Evolutionary conservation across 2,113 vertebrate species (phyloP).

Genomic region (Hepsetus odoe): DNA sequence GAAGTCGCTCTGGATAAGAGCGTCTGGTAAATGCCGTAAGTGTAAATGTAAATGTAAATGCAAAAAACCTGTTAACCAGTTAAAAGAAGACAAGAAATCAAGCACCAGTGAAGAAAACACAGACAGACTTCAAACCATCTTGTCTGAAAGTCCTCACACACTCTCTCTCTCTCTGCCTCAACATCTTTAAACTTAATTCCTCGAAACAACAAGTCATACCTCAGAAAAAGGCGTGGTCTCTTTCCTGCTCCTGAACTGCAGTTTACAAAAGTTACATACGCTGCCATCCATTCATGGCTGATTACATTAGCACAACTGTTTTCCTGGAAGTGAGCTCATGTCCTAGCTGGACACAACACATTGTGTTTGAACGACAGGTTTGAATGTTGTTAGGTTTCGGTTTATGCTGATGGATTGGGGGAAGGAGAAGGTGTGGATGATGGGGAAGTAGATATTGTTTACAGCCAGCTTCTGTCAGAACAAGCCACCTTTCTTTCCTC

Average conservation of each 20-base stretch:
- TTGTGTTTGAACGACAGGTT: constrained; percentile 1
- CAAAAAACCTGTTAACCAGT: no score
- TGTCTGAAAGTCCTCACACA: neutral
- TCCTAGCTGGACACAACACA: neutral
- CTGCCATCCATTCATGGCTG: neutral
- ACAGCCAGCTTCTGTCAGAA: constrained; percentile 34
- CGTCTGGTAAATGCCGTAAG: no score
- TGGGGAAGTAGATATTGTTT: constrained; percentile 30
- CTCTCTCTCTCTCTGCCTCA: neutral
- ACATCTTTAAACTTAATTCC: neutral
- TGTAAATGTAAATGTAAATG: no score
- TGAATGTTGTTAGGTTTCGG: neutral
- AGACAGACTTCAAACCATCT: neutral
- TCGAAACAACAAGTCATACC: neutral
- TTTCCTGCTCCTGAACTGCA: neutral
- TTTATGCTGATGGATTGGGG: neutral
- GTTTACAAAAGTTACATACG: neutral
- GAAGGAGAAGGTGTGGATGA: constrained; percentile 26
- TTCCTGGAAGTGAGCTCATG: constrained; percentile 33
- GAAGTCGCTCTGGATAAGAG: no score
- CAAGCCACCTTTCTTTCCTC: neutral
- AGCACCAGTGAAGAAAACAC: neutral
- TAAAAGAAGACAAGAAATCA: neutral
- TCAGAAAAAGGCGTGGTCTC: neutral
- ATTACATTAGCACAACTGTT: neutral